phyloP scores from a whole-genome alignment of 2,113 vertebrate genomes.

The Cryptotis parvus region DNA sequence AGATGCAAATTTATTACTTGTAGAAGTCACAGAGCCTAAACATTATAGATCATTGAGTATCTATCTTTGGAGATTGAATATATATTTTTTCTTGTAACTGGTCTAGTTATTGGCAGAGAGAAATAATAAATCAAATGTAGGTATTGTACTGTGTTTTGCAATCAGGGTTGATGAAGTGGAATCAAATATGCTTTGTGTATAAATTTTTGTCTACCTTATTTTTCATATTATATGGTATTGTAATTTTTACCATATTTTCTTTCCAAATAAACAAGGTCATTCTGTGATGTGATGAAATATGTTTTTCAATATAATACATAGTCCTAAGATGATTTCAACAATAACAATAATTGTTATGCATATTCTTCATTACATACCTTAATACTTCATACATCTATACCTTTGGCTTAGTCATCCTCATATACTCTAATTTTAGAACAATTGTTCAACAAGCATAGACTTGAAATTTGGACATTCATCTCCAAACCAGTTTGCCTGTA shows the following conservation, averaged over 20 bases:
- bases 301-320: background rate
- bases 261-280: background rate
- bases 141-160: background rate
- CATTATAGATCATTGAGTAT: constrained; percentile 41
- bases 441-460: background rate
- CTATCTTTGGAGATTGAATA: constrained; percentile 5
- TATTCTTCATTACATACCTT: background rate
- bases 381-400: background rate
- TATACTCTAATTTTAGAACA: background rate
- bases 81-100: constrained; percentile 24
- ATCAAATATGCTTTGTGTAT: background rate
- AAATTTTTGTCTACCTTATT: background rate
- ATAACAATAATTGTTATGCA: background rate
- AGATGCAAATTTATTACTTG: constrained; percentile 33
- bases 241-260: background rate
- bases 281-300: background rate
- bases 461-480: background rate
- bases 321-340: background rate
- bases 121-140: constrained; percentile 9
- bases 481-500: background rate
- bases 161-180: background rate
- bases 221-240: background rate
- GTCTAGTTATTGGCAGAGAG: background rate
- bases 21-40: constrained; percentile 21
- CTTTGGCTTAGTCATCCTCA: background rate